These are phyloP conservation scores for Mormoops blainvillei DNA, from an alignment of 2,113 vertebrate genomes.

Conservation along the genomic window DNA sequence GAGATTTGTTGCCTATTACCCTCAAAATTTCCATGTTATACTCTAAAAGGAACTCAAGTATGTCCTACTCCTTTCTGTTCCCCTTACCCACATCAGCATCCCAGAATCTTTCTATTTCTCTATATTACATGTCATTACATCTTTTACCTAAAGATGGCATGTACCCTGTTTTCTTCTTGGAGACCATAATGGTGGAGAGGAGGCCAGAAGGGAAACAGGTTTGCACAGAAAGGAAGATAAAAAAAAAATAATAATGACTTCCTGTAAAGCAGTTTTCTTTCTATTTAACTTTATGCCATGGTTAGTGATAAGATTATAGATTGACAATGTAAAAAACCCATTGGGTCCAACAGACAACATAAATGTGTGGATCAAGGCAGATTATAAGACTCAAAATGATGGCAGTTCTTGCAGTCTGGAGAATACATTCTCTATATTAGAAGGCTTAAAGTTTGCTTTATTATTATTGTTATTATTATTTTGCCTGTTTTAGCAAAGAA, in stretches of 20 bases:
- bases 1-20: neutral
- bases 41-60: neutral
- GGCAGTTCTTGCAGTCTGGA: neutral
- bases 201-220: neutral
- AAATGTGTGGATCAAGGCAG: neutral
- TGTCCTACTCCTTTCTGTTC: neutral
- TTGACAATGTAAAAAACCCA: neutral
- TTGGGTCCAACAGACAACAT: neutral
- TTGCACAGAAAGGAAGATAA: neutral
- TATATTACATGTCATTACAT: neutral
- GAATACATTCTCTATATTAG: neutral
- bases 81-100: neutral
- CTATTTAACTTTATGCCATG: neutral
- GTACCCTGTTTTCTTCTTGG: neutral
- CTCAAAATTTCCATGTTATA: neutral
- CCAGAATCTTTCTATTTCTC: neutral
- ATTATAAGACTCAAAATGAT: neutral
- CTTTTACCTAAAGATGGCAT: neutral
- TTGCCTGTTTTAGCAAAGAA: neutral
- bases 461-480: neutral
- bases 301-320: neutral
- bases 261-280: neutral
- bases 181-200: neutral
- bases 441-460: neutral
- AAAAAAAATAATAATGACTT: neutral